Evolutionary conservation across 92 coral and sea anemone genomes (phyloP).

Genomic region (Epizoanthus rinbou): DNA sequence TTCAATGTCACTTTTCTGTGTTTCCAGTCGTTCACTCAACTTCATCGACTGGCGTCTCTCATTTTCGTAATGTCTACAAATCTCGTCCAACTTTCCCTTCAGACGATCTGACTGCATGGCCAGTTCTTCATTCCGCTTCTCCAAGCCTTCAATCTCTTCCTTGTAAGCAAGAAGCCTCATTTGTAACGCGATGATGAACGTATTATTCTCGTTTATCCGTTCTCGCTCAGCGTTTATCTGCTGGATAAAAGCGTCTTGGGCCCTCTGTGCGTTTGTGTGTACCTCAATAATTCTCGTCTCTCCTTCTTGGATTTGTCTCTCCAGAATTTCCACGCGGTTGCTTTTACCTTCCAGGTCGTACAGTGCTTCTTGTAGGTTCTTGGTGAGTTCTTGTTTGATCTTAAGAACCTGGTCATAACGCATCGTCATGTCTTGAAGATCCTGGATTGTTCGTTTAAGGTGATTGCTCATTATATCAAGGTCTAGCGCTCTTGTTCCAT

Average conservation of each 20-base stretch:
- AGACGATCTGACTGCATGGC: conserved; percentile 58
- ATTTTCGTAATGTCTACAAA: conserved; percentile 73
- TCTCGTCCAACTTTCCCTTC: conserved; percentile 63
- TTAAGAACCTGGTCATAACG: conserved; percentile 76
- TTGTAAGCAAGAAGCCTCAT: conserved; percentile 89
- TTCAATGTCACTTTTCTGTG: conserved; percentile 85
- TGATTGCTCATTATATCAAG: conserved; percentile 81
- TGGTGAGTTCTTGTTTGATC: conserved; percentile 66
- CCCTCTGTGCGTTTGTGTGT: conserved; percentile 71
- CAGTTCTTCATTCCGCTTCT: conserved; percentile 61
- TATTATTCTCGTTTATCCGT: conserved; percentile 85
- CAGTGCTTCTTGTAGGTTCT: conserved; percentile 57
- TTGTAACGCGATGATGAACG: conserved; percentile 90
- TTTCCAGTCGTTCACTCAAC: conserved; percentile 75
- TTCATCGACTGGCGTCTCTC: conserved; percentile 95
- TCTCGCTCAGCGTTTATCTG: conserved; percentile 68
- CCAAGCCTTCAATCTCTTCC: conserved; percentile 78
- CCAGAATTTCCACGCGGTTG: conserved; percentile 68
- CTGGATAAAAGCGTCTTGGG: conserved; percentile 60
- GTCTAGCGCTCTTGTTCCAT: conserved; percentile 61
- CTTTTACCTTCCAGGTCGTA: conserved; percentile 66
- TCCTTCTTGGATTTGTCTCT: conserved; percentile 64
- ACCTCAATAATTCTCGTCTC: conserved; percentile 61
- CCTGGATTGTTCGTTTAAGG: conserved; percentile 72
- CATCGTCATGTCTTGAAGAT: conserved; percentile 78